phyloP scores from a whole-genome alignment of 2,888 invertebrate species.

The Eristalinus aeneus region DNA sequence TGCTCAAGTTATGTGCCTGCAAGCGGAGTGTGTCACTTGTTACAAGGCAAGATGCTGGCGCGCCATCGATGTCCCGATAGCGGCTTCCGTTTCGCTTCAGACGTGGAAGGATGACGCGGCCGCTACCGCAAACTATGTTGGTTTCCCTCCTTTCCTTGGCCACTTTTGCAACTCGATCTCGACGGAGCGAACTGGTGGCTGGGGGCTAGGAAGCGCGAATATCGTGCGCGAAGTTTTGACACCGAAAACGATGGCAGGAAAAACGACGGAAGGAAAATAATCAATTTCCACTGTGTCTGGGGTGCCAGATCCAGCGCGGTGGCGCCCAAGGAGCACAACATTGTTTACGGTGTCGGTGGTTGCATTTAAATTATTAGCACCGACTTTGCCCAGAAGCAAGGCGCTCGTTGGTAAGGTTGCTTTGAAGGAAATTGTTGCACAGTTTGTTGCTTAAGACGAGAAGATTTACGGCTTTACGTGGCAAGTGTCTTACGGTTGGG shows the following conservation, averaged over 20 bases:
- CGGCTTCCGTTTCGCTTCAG: neutral
- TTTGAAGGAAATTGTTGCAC: conserved; percentile 50
- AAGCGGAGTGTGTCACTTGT: conserved; percentile 34
- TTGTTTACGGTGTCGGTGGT: conserved; percentile 66
- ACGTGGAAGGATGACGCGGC: neutral
- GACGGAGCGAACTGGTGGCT: neutral
- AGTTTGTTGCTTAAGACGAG: conserved; percentile 24
- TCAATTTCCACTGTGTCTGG: conserved; percentile 45
- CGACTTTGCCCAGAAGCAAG: neutral
- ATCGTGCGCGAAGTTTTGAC: conserved; percentile 45
- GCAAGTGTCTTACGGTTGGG: conserved; percentile 13
- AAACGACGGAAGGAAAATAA: conserved; percentile 51
- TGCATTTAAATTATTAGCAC: conserved; percentile 64
- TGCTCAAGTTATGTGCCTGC: neutral
- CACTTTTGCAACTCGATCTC: neutral
- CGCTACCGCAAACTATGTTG: neutral
- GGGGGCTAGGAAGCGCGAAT: neutral
- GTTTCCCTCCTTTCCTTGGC: neutral
- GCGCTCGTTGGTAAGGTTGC: conserved; percentile 12
- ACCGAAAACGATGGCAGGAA: conserved; percentile 44
- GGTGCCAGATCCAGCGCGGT: neutral
- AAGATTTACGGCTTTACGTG: conserved; percentile 16
- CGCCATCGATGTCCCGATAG: conserved; percentile 28
- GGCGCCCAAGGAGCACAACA: conserved; percentile 35
- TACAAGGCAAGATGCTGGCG: conserved; percentile 47